Percentiles rank a stretch among this genome's conserved stretches.
phyloP scores from a whole-genome alignment of 2,113 vertebrate genomes.

The Triplophysa siluroides region DNA sequence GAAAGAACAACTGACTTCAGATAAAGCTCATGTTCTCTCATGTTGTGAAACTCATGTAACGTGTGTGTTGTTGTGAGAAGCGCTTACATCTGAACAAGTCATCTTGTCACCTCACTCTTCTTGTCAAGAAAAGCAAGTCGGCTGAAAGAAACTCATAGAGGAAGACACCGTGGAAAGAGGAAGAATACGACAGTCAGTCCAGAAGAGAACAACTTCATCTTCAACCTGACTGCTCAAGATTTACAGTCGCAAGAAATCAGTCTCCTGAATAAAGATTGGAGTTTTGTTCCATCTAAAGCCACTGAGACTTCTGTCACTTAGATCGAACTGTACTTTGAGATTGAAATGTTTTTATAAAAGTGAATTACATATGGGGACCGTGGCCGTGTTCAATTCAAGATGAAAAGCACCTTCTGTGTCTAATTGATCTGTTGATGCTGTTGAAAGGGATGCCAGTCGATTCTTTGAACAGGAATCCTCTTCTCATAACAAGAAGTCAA shows the following conservation, averaged over 20 bases:
- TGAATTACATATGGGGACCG: background rate
- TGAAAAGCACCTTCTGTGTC: background rate
- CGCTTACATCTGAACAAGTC: too few relatives aligned
- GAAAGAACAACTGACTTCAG: too few relatives aligned
- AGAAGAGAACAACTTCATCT: background rate
- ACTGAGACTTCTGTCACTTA: background rate
- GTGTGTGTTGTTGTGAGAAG: too few relatives aligned
- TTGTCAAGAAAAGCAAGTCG: too few relatives aligned
- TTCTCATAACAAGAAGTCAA: too few relatives aligned
- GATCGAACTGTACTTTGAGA: background rate
- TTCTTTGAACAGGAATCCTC: too few relatives aligned
- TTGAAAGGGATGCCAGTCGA: background rate
- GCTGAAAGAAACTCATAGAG: too few relatives aligned
- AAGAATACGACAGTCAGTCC: background rate
- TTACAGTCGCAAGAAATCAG: constrained; percentile 14
- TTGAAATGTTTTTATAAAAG: background rate
- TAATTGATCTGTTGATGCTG: background rate
- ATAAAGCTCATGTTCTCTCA: too few relatives aligned
- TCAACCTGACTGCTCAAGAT: background rate
- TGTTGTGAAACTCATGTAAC: too few relatives aligned
- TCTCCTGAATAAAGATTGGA: constrained; percentile 58
- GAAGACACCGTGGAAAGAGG: background rate
- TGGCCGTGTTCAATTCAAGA: background rate
- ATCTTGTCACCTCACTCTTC: too few relatives aligned
- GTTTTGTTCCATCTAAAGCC: background rate